Conservation (phyloP, 2,797 vertebrate species). For the Danionella dracula region DNA sequence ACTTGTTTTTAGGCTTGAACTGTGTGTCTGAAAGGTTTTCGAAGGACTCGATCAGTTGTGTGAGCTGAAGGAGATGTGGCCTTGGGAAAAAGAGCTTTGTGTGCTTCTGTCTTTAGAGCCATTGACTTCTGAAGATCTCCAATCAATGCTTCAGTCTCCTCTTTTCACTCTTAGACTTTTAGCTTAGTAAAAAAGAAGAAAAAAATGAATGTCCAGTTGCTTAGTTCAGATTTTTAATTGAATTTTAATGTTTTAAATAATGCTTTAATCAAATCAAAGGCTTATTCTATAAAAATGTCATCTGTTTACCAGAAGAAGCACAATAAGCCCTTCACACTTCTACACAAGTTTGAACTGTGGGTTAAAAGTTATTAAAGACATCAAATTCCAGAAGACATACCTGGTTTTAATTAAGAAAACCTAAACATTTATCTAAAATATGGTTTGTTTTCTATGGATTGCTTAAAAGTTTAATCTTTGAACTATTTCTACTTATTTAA, state of each 20-base stretch:
- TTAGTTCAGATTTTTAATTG: constrained; percentile 33
- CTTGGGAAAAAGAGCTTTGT: background rate
- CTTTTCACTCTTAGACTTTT: constrained; percentile 12
- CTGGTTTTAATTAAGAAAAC: background rate
- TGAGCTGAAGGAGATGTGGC: background rate
- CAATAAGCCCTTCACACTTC: background rate
- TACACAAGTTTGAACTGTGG: background rate
- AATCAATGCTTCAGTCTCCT: constrained; percentile 19
- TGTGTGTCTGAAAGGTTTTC: background rate
- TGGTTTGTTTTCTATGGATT: no score
- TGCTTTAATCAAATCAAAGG: background rate
- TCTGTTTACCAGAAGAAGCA: background rate
- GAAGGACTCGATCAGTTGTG: background rate
- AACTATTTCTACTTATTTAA: no score
- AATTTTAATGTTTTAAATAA: constrained; percentile 1
- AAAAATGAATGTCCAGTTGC: constrained; percentile 14
- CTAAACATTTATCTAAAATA: no score
- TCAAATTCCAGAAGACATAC: no score
- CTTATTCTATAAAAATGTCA: background rate
- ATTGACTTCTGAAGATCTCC: constrained; percentile 36
- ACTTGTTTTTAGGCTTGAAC: background rate
- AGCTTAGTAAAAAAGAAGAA: no score
- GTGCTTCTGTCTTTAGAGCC: constrained; percentile 21
- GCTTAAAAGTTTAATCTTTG: no score
- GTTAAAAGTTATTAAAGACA: background rate